Base-by-base conservation (phyloP, 1,140 invertebrate genomes). In the Atta colombica region DNA sequence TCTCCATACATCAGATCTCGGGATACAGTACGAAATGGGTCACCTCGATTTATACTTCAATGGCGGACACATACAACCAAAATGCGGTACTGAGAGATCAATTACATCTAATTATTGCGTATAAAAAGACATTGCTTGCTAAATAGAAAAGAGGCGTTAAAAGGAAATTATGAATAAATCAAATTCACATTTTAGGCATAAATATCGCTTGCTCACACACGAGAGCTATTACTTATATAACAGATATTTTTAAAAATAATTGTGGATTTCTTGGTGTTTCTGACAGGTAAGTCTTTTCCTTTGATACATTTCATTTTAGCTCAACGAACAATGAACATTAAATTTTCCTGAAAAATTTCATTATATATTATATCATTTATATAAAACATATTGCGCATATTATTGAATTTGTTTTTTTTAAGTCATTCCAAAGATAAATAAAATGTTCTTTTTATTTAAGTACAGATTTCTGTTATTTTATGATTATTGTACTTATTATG, bases 81-180 rank as follows among this genome's bases (percentile, higher is more conserved):
- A 28, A 16, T 90, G 89, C 61, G 10, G 87, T 82, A 45, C 39
- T 45, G n/a, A 58, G 28, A 74, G 4, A 60, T 60, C 14, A 71
- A 49, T 71, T 63, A 18, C 61, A 14, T 55, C 18, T 51, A 45
- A 68, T 35, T 69, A 39, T 25, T 10, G 6, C 3, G n/a, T 68
- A 21, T 0, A 14, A 7, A 14, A 14, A 51, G 12, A 18, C 6
- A 6, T 12, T 80, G n/a, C 1, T 8, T 25, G 31, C 18, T 35
- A 69, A 12, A 69, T 8, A 35, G 10, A 7, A 2, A 16, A 53
- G 1, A 55, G 39, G 14, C 31, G 10, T 25, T 53, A 63, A 3
- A 25, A 31, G 39, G 2, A 45, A 45, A 12, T 45, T 18, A 2
- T 25, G 55, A 55, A 63, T 74, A 25, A 65, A 45, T 65, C 0